A percentile compares a stretch with the other conserved stretches of the same genome.
Evolutionary conservation across 2,888 invertebrate genomes (phyloP).

Genomic region (Tenodera sinensis): DNA sequence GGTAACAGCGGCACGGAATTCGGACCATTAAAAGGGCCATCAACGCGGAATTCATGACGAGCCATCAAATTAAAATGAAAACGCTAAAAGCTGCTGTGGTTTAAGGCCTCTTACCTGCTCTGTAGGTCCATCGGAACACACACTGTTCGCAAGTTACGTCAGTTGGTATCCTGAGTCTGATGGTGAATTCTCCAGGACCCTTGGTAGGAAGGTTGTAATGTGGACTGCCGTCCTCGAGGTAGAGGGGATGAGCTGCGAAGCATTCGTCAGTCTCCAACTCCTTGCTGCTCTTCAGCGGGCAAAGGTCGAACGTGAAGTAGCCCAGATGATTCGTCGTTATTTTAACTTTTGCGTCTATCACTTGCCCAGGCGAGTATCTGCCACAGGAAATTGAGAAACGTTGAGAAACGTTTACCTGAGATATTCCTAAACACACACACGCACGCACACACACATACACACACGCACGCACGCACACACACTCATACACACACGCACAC

Average conservation of each 20-base stretch:
- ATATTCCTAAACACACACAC: too few relatives aligned
- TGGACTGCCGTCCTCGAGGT: conserved; percentile 39
- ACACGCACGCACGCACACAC: too few relatives aligned
- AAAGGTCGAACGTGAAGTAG: conserved; percentile 49
- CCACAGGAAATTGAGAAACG: not conserved
- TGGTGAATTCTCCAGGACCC: conserved; percentile 37
- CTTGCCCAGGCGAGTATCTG: conserved; percentile 40
- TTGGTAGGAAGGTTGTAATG: conserved; percentile 35
- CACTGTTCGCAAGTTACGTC: conserved; percentile 26
- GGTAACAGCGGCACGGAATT: too few relatives aligned
- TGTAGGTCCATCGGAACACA: conserved; percentile 29
- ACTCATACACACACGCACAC: too few relatives aligned
- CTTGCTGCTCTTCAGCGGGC: conserved; percentile 44
- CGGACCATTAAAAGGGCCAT: too few relatives aligned
- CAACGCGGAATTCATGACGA: too few relatives aligned
- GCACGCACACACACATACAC: too few relatives aligned
- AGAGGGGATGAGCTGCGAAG: conserved; percentile 45
- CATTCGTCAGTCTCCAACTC: conserved; percentile 52
- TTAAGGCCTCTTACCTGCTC: conserved; percentile 10
- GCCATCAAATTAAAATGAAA: too few relatives aligned
- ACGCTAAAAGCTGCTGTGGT: too few relatives aligned
- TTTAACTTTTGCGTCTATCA: conserved; percentile 41
- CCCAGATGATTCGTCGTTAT: conserved; percentile 51
- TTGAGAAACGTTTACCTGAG: too few relatives aligned
- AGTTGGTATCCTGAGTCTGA: conserved; percentile 34